These are phyloP conservation scores for Vombatus ursinus DNA, from an alignment of 2,113 vertebrate genomes.

Conservation along the genomic window DNA sequence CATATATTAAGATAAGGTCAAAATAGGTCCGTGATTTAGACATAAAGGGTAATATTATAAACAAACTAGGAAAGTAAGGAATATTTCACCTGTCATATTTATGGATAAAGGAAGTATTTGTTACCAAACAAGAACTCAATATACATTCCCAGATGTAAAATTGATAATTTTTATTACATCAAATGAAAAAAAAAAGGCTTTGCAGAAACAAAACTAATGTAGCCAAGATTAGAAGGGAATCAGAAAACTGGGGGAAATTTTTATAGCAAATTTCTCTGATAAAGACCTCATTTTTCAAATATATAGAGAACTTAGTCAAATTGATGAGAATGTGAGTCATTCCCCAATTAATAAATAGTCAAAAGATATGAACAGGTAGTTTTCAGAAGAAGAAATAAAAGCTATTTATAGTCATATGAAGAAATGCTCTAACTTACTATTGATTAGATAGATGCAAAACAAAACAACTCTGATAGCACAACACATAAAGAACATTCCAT, in stretches of 20 bases:
- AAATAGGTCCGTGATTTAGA: background rate
- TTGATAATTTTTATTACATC: background rate
- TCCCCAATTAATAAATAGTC: no score
- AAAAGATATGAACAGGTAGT: no score
- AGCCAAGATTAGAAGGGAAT: background rate
- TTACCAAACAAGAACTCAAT: background rate
- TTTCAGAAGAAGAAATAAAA: no score
- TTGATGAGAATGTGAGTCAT: no score
- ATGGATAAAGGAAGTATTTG: background rate
- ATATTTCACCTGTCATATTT: background rate
- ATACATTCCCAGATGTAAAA: background rate
- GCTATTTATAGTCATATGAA: no score
- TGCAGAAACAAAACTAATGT: background rate
- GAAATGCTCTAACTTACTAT: background rate
- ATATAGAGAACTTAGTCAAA: background rate
- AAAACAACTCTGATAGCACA: background rate
- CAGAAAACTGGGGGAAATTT: background rate
- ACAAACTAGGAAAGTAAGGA: background rate
- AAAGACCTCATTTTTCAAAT: background rate
- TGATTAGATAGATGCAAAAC: background rate
- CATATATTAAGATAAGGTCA: background rate
- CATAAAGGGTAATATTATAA: background rate
- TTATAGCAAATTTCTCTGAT: background rate
- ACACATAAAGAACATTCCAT: no score
- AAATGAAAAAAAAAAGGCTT: background rate